Percentiles rank a stretch among this genome's conserved stretches.
Conservation (phyloP, 2,888 invertebrate genomes). For the Amorpha juglandis region DNA sequence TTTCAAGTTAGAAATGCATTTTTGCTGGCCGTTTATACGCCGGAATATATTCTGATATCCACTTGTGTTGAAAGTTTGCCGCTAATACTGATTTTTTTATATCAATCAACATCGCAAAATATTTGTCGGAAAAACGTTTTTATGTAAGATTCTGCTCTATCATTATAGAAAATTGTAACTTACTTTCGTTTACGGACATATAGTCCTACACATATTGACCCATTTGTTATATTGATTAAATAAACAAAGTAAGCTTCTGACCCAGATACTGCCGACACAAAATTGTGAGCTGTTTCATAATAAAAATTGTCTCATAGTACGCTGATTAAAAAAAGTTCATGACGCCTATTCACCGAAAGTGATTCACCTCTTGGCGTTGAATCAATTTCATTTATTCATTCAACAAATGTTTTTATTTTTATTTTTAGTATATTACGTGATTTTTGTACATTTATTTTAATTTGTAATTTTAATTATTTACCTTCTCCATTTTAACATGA, state of each 20-base stretch:
- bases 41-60: neutral
- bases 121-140: neutral
- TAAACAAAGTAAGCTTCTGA: neutral
- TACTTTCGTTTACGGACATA: no score
- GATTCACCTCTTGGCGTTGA: conserved; percentile 38
- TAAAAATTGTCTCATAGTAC: neutral
- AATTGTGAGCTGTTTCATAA: neutral
- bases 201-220: no score
- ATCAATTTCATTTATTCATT: conserved; percentile 36
- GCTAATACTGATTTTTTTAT: neutral
- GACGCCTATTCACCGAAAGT: conserved; percentile 16
- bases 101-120: neutral
- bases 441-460: neutral
- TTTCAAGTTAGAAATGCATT: conserved; percentile 31
- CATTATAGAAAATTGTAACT: neutral
- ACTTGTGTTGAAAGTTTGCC: conserved; percentile 12
- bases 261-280: neutral
- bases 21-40: conserved; percentile 2
- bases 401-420: neutral
- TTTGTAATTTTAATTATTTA: no score
- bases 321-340: neutral
- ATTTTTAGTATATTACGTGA: neutral
- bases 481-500: no score
- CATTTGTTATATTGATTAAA: neutral
- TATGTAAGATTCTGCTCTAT: neutral